phyloP scores from a whole-genome alignment of 1,140 invertebrate species.

The Drosophila auraria region DNA sequence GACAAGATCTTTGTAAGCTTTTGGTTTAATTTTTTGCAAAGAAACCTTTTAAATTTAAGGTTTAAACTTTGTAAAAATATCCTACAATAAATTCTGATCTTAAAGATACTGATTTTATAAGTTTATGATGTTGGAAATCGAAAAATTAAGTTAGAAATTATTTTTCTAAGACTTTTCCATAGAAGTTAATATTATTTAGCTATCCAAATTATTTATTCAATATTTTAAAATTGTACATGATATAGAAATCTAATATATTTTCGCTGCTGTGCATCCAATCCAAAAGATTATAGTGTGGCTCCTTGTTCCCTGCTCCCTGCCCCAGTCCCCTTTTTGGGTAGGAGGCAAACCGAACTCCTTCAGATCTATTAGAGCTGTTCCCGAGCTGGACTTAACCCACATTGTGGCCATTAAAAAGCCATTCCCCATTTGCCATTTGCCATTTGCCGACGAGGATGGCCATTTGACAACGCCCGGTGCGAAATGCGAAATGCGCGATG shows the following conservation, averaged over 20 bases:
- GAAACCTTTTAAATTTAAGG: too few relatives aligned
- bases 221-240: not conserved
- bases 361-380: slow-evolving; percentile 50
- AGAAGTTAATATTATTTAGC: too few relatives aligned
- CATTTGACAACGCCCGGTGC: slow-evolving; percentile 74
- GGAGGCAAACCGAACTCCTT: slow-evolving; percentile 4
- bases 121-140: too few relatives aligned
- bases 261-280: slow-evolving; percentile 16
- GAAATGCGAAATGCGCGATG: slow-evolving; percentile 74
- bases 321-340: not conserved
- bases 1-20: too few relatives aligned
- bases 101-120: too few relatives aligned
- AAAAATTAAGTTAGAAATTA: too few relatives aligned
- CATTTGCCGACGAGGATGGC: slow-evolving; percentile 34
- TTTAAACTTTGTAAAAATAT: too few relatives aligned
- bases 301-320: not conserved
- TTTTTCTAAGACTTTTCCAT: too few relatives aligned
- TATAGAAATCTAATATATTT: not conserved
- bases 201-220: not conserved
- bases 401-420: slow-evolving; percentile 63
- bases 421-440: slow-evolving; percentile 39
- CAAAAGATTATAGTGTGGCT: slow-evolving; percentile 21
- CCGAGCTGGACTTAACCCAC: slow-evolving; percentile 70
- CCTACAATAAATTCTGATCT: too few relatives aligned
- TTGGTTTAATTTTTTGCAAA: too few relatives aligned